Base-by-base conservation (phyloP, 2,113 vertebrate species). In the Cygnus atratus region DNA sequence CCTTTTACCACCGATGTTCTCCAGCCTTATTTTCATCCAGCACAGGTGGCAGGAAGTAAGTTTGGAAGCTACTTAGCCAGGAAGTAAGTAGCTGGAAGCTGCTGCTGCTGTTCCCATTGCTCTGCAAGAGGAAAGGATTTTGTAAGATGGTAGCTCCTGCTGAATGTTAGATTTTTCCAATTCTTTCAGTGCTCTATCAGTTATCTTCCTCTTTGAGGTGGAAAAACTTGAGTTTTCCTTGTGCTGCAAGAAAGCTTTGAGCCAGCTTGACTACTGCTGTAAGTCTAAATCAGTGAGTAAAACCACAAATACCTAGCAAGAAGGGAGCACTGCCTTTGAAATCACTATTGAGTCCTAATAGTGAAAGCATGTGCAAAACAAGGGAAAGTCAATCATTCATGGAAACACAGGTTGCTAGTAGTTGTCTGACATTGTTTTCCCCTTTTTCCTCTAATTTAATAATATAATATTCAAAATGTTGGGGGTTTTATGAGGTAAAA, bases 181-280 rank as follows among this genome's bases (percentile, higher is more conserved):
- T 54, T 54, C 52, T 54, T 54, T 54, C 4, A 1, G 39, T 44
- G 31, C 18, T 9, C 6, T 3, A 1, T 21, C 2, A 0, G 10
- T 70, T 84, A 9, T 25, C 16, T 82, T 82, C 19, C 48, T 66
- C 50, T 26, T 73, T 43, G 39, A 35, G 3, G 35, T 76, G 29
- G 35, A 35, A 87, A 62, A 44, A 78, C 44, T 39, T 33, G 20
- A 76, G 16, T 59, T 78, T 21, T 62, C 22, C 73, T 87, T 88
- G 6, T 65, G 26, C 52, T 82, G 22, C 46, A 43, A 46, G 37
- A 89, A 81, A 52, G 17, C 28, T 52, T 63, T 75, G 65, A 81
- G 33, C 37, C 28, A 75, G 33, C 11, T 74, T 0, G 0, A 20
- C 65, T 82, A 29, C 70, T 81, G 8, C 59, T 68, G 12, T 50